phyloP scores from a whole-genome alignment of 1,140 invertebrate genomes.

The Drosophila mayri region DNA sequence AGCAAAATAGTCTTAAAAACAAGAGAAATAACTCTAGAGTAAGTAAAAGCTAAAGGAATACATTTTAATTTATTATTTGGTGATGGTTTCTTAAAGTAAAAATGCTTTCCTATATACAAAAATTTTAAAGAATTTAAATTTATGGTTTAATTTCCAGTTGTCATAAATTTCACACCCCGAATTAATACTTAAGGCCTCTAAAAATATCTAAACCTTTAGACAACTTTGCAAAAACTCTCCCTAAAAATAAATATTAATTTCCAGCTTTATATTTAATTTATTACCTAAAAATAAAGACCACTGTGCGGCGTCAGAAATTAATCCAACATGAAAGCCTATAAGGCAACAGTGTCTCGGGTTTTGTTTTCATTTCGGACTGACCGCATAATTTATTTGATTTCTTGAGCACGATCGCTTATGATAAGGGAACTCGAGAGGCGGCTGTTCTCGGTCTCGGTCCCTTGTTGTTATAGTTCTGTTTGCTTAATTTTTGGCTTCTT shows the following conservation, averaged over 20 bases:
- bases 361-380: constrained; percentile 24
- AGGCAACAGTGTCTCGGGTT: constrained; percentile 27
- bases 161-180: background rate
- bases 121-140: background rate
- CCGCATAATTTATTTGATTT: constrained; percentile 53
- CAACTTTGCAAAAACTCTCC: no score
- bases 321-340: constrained; percentile 49
- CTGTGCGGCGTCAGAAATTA: constrained; percentile 36
- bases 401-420: constrained; percentile 45
- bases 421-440: constrained; percentile 23
- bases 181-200: background rate
- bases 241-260: background rate
- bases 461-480: constrained; percentile 49
- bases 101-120: background rate
- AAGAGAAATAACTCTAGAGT: no score
- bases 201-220: no score
- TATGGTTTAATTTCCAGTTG: background rate
- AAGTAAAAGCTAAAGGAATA: no score
- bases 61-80: no score
- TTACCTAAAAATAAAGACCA: background rate
- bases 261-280: no score
- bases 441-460: constrained; percentile 11
- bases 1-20: no score
- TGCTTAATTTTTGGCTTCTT: constrained; percentile 21
- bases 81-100: no score